Evolutionary conservation across 2,888 invertebrate genomes (phyloP).

Genomic region (Lepidochrysops patricia): DNA sequence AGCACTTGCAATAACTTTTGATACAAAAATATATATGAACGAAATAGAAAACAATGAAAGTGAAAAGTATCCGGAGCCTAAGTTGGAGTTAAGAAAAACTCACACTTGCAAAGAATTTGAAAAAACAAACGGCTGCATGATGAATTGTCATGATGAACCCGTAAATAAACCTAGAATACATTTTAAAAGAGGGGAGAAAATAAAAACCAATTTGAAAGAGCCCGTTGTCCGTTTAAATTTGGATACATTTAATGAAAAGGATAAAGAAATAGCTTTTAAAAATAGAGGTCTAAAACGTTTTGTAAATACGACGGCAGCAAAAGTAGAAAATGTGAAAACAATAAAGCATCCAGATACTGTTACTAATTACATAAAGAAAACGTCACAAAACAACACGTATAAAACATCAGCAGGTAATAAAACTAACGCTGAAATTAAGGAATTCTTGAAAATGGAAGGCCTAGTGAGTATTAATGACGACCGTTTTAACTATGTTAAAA

Average conservation of each 20-base stretch:
- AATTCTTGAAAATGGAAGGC: not conserved
- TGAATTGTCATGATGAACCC: not conserved
- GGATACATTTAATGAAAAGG: not conserved
- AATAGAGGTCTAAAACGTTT: not conserved
- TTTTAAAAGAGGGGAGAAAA: not conserved
- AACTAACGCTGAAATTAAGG: not conserved
- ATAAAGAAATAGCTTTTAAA: not conserved
- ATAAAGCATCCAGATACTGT: not conserved
- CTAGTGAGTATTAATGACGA: not conserved
- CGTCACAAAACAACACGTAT: not conserved
- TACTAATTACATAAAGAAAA: not conserved
- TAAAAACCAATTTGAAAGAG: not conserved
- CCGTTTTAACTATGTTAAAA: not conserved
- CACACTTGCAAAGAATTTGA: not conserved
- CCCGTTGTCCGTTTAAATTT: not conserved
- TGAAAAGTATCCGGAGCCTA: not conserved
- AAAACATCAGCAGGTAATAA: not conserved
- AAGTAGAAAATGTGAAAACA: not conserved
- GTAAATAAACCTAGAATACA: not conserved
- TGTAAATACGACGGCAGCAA: not conserved
- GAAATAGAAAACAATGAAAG: not conserved
- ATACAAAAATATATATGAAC: not conserved
- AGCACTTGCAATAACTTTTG: not conserved
- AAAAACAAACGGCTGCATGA: not conserved
- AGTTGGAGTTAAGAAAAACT: not conserved